These are phyloP conservation scores for Melanostigma gelatinosum DNA, from an alignment of 2,113 vertebrate species.

Conservation along the genomic window DNA sequence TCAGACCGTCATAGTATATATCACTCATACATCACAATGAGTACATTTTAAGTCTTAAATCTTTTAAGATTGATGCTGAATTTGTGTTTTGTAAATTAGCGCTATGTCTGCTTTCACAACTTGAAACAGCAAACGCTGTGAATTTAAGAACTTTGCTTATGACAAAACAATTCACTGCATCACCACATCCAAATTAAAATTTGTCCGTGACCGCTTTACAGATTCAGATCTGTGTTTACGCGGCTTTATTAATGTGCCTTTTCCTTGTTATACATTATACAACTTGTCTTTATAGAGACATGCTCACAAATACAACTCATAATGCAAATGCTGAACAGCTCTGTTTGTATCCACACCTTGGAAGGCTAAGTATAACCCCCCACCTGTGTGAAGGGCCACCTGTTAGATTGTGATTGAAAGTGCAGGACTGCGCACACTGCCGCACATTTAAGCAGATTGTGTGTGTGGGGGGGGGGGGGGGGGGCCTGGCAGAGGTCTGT, in stretches of 20 bases:
- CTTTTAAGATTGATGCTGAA: conserved; percentile 37
- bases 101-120: conserved; percentile 52
- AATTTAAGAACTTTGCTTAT: conserved; percentile 30
- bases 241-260: neutral
- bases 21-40: too few relatives aligned
- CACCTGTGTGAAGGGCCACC: conserved; percentile 31
- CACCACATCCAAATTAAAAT: neutral
- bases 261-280: neutral
- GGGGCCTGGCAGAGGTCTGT: conserved; percentile 44
- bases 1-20: neutral
- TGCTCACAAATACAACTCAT: neutral
- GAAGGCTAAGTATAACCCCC: neutral
- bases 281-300: neutral
- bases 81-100: conserved; percentile 29
- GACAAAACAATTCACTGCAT: neutral
- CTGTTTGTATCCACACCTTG: neutral
- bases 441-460: conserved; percentile 24
- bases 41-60: conserved; percentile 17
- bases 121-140: conserved; percentile 58
- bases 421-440: conserved; percentile 19
- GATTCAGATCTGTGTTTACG: neutral
- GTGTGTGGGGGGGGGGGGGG: conserved; percentile 13
- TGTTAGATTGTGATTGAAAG: conserved; percentile 32
- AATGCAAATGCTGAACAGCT: conserved; percentile 15
- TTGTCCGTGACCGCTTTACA: neutral